Percentiles rank a stretch among this genome's conserved stretches.
Conservation (phyloP, 2,113 vertebrate genomes). For the Elachura formosa region DNA sequence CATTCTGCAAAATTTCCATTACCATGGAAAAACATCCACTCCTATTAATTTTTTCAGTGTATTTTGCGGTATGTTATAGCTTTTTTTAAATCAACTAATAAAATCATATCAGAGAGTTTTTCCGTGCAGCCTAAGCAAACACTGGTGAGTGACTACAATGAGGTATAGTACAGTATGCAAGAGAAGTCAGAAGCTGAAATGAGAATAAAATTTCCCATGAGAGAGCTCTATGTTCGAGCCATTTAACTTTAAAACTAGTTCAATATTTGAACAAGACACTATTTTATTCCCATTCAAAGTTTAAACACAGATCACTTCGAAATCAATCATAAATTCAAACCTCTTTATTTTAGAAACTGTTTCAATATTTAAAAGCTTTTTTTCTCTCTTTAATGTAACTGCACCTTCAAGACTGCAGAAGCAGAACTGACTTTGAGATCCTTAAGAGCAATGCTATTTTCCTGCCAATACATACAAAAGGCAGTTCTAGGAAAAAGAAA, state of each 20-base stretch:
- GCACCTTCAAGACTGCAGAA: slow-evolving; percentile 16
- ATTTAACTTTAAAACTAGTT: slow-evolving; percentile 67
- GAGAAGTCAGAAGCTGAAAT: slow-evolving; percentile 12
- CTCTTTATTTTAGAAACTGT: slow-evolving; percentile 48
- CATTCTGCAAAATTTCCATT: background rate
- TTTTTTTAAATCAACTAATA: background rate
- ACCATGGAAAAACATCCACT: background rate
- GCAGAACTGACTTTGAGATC: slow-evolving; percentile 31
- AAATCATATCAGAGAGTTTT: background rate
- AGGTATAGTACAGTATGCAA: slow-evolving; percentile 33
- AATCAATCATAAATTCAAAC: slow-evolving; percentile 51
- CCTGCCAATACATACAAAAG: slow-evolving; percentile 24
- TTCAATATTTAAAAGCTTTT: slow-evolving; percentile 37
- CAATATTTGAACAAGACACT: slow-evolving; percentile 65
- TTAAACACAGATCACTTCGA: slow-evolving; percentile 41
- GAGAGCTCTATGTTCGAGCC: slow-evolving; percentile 27
- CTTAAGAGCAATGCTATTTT: slow-evolving; percentile 29
- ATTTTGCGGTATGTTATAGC: background rate
- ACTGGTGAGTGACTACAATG: background rate
- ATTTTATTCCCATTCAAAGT: slow-evolving; percentile 58
- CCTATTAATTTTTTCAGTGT: slow-evolving; percentile 11
- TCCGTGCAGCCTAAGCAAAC: slow-evolving; percentile 1
- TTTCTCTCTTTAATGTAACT: background rate
- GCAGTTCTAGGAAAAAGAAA: slow-evolving; percentile 39
- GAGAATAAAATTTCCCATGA: slow-evolving; percentile 64